Percentiles rank a stretch among this genome's conserved stretches.
phyloP scores from a whole-genome alignment of 2,113 vertebrate species.

The Malurus melanocephalus region DNA sequence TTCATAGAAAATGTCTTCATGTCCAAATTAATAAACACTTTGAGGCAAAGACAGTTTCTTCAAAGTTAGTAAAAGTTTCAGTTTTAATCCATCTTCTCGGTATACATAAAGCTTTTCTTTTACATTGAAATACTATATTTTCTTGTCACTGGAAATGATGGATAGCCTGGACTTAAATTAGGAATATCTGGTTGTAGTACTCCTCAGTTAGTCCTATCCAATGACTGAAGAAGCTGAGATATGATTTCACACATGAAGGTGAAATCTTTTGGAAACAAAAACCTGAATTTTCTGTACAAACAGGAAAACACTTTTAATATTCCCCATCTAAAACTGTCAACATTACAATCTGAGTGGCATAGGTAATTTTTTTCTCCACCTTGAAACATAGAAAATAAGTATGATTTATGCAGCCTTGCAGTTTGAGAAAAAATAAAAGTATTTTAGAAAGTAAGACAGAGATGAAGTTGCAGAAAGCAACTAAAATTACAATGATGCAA shows the following conservation, averaged over 20 bases:
- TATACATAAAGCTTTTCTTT: background rate
- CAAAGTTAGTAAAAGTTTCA: background rate
- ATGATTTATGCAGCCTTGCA: background rate
- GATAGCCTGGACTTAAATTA: background rate
- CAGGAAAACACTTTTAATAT: background rate
- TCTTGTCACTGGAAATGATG: background rate
- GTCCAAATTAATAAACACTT: background rate
- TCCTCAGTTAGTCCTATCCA: background rate
- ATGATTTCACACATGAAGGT: background rate
- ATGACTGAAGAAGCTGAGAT: background rate
- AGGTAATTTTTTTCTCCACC: fast-evolving
- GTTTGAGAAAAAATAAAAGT: too few relatives aligned
- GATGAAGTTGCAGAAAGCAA: background rate
- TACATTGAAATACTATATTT: background rate
- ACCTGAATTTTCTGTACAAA: background rate
- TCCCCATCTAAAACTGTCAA: background rate
- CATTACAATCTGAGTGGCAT: background rate
- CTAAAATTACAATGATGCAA: background rate
- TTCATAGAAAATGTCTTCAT: background rate
- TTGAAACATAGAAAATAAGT: background rate
- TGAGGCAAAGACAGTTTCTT: background rate
- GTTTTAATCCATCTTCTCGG: background rate
- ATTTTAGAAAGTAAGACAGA: background rate
- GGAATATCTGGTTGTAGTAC: background rate
- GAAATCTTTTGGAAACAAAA: background rate